Conservation (phyloP, 2,888 invertebrate species). For the Aphelenchoides bicaudatus region DNA sequence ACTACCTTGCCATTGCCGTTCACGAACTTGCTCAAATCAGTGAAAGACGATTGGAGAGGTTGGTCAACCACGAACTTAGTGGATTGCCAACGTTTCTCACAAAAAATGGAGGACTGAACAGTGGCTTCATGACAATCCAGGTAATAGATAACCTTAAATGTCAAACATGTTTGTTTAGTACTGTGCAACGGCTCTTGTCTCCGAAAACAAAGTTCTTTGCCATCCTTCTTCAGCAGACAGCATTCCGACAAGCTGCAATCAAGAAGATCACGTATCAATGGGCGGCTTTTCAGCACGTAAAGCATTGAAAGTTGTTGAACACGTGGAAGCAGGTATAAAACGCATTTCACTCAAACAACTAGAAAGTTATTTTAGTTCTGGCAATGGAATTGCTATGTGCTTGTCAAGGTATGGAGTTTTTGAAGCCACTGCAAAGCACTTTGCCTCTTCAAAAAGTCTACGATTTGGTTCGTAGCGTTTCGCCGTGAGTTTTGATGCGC, state of each 20-base stretch:
- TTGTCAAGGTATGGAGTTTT: constrained; percentile 71
- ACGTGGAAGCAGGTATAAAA: constrained; percentile 64
- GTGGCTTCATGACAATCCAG: constrained; percentile 72
- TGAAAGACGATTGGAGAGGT: constrained; percentile 69
- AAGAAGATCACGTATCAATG: constrained; percentile 73
- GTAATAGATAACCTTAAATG: no score
- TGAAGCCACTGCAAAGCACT: constrained; percentile 69
- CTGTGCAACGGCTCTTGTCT: constrained; percentile 70
- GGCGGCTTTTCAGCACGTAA: constrained; percentile 71
- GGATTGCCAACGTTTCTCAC: constrained; percentile 70
- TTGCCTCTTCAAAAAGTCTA: constrained; percentile 70
- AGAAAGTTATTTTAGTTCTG: constrained; percentile 63
- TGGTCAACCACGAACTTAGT: constrained; percentile 69
- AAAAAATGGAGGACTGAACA: constrained; percentile 70
- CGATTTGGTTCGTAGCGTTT: constrained; percentile 66
- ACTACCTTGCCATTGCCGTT: constrained; percentile 70
- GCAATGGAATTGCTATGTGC: constrained; percentile 70
- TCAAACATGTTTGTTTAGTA: no score
- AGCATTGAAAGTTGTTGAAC: constrained; percentile 66
- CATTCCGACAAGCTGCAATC: constrained; percentile 69
- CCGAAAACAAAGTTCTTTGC: constrained; percentile 71
- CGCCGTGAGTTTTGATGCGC: constrained; percentile 61
- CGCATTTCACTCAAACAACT: background rate
- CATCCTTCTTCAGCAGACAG: constrained; percentile 71
- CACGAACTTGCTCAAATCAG: constrained; percentile 71